These are phyloP conservation scores for Gallinago jamesoni DNA, from an alignment of 2,113 vertebrate species.

Conservation along the genomic window DNA sequence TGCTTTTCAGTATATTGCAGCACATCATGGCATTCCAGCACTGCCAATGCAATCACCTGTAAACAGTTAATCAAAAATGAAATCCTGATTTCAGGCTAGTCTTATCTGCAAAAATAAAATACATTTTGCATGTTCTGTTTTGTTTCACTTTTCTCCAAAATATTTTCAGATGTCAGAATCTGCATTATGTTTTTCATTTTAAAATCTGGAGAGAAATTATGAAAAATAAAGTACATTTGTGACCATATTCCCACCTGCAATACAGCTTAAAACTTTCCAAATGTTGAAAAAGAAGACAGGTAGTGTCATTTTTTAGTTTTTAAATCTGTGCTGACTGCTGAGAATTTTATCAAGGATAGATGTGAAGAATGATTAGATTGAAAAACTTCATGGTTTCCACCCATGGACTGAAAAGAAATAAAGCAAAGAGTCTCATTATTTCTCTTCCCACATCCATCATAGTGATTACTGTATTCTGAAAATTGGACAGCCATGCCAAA, in stretches of 20 bases:
- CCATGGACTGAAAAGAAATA: constrained; percentile 10
- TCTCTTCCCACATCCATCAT: constrained; percentile 11
- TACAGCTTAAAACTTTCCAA: constrained; percentile 22
- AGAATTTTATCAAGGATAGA: constrained; percentile 57
- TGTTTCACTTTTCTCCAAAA: neutral
- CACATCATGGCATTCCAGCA: neutral
- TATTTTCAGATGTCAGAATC: neutral
- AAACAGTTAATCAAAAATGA: neutral
- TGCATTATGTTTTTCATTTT: neutral
- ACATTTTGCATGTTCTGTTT: neutral
- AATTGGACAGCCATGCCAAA: neutral
- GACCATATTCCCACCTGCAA: neutral
- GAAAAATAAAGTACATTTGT: neutral
- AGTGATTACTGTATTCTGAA: constrained; percentile 7
- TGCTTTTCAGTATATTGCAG: neutral
- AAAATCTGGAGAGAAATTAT: neutral
- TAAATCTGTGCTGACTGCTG: constrained; percentile 43
- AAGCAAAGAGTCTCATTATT: constrained; percentile 19
- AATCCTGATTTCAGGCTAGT: neutral
- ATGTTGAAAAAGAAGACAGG: neutral
- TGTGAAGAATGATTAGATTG: constrained; percentile 55
- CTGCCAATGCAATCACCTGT: neutral
- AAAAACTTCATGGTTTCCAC: constrained; percentile 38
- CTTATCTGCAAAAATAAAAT: neutral
- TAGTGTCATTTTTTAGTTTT: neutral